Percentiles rank a stretch among this genome's conserved stretches.
phyloP scores from a whole-genome alignment of 2,888 invertebrate species.

The Stenchaetothrips biformis region DNA sequence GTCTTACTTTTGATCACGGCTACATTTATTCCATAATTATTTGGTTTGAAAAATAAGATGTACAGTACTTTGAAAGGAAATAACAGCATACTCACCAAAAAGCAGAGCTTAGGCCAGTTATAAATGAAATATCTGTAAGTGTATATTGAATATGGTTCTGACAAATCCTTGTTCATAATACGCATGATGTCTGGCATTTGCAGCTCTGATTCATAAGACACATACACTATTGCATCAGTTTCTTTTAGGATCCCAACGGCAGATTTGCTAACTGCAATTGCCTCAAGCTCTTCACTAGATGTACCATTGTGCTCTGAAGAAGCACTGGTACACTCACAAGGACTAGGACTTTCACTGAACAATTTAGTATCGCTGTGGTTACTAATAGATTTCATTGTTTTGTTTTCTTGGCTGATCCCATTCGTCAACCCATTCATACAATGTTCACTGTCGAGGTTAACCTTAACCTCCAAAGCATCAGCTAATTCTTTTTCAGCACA shows the following conservation, averaged over 20 bases:
- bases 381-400: background rate
- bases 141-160: slow-evolving; percentile 99
- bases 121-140: slow-evolving; percentile 99
- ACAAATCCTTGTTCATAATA: slow-evolving; percentile 97
- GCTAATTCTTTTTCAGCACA: background rate
- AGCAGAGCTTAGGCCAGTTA: slow-evolving; percentile 99
- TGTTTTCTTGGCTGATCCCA: background rate
- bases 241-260: background rate
- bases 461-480: background rate
- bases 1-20: background rate
- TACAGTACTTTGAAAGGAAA: background rate
- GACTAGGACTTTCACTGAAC: background rate
- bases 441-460: slow-evolving; percentile 9
- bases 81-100: slow-evolving; percentile 62
- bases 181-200: slow-evolving; percentile 99
- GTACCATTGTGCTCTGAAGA: background rate
- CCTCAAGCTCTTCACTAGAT: background rate
- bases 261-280: no score
- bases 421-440: background rate
- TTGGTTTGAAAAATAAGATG: background rate
- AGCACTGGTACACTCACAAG: background rate
- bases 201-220: slow-evolving; percentile 86
- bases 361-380: background rate
- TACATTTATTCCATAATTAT: no score
- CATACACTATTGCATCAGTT: slow-evolving; percentile 50